Base-by-base conservation (phyloP, 37 sponge, comb jelly and placozoan species). In the Spongilla lacustris region DNA sequence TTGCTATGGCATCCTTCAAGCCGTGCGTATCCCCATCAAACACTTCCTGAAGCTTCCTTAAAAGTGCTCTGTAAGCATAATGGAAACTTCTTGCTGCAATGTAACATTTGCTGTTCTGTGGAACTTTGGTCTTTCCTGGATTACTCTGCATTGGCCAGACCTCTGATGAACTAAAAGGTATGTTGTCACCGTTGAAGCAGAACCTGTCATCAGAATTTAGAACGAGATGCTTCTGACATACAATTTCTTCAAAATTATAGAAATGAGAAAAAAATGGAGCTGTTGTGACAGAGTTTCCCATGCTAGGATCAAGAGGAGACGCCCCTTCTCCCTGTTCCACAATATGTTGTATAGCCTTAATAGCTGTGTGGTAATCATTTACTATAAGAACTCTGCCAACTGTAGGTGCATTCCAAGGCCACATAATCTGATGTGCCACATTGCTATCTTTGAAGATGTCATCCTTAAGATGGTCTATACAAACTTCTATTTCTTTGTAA, bases 91-190 rank as follows among this genome's bases (percentile, higher is more conserved):
- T 84, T 21, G 94, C 85, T 34, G 74, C 82, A 25, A 73, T 84
- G 83, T 87, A 80, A 28, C 84, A 75, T 12, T 84, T 38, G 32
- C 83, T 76, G n/a, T 71, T 41, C n/a, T 49, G 66, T n/a, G 29
- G 37, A 4, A 90, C 46, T 17, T 71, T 67, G 0, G 71, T 14
- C 23, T 48, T 37, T 36, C 33, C 67, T 17, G 91, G 94, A 69
- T 94, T 84, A 33, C 66, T 68, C 22, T 75, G 69, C 94, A 94
- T 90, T 28, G 94, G 94, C 89, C 91, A 94, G 6, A 94, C 91
- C 37, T 91, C 91, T 36, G 17, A 14, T 25, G 83, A 38, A 69
- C 84, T 68, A 75, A 88, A 94, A 28, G 81, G 46, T 49, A 94
- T 85, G 0, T 69, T 32, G 32, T 12, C 78, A 28, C 91, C 91